These are phyloP conservation scores for Acheta domesticus DNA, from an alignment of 2,888 invertebrate species.

Conservation along the genomic window DNA sequence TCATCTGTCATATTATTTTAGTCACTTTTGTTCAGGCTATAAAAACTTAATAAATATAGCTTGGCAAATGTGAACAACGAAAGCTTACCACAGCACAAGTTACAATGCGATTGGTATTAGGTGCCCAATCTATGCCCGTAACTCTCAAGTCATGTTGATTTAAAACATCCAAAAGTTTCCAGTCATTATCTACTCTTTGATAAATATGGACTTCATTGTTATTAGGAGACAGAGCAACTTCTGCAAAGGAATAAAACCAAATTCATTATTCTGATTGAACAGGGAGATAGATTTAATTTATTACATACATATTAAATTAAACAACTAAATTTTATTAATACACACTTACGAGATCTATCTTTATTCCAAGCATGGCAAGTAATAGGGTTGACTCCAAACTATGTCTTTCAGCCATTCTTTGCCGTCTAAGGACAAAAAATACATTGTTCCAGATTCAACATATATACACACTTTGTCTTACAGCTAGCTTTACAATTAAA, in stretches of 20 bases:
- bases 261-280: background rate
- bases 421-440: background rate
- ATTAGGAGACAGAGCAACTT: slow-evolving; percentile 93
- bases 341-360: slow-evolving; percentile 79
- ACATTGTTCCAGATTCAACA: too few relatives aligned
- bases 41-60: too few relatives aligned
- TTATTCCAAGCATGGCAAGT: slow-evolving; percentile 98
- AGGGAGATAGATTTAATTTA: background rate
- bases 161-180: slow-evolving; percentile 81
- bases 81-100: slow-evolving; percentile 80
- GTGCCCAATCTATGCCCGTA: slow-evolving; percentile 98
- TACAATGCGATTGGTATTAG: slow-evolving; percentile 94
- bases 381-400: slow-evolving; percentile 85
- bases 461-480: too few relatives aligned
- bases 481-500: too few relatives aligned
- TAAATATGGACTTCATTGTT: slow-evolving; percentile 95
- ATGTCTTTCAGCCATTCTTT: slow-evolving; percentile 75
- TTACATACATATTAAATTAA: background rate
- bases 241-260: slow-evolving; percentile 55
- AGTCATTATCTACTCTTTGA: slow-evolving; percentile 67
- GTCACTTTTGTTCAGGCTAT: too few relatives aligned
- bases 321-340: too few relatives aligned
- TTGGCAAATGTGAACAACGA: background rate
- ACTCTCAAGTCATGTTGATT: slow-evolving; percentile 94
- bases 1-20: too few relatives aligned